phyloP scores from a whole-genome alignment of 2,888 invertebrate species.

The Kryphioiulus occultus region DNA sequence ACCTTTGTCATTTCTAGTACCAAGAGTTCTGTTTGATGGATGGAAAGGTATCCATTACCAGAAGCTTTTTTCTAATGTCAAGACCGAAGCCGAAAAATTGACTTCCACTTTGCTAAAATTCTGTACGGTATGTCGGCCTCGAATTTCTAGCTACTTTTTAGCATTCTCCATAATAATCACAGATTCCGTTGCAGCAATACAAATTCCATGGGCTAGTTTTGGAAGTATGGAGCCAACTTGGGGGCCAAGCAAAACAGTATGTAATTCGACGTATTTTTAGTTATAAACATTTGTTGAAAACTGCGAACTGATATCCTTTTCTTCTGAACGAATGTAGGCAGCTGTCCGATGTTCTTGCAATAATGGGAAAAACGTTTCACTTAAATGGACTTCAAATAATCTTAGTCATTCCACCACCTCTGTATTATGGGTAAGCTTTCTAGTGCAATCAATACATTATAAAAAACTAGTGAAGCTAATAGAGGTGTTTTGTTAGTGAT shows the following conservation, averaged over 20 bases:
- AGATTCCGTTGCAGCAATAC: conserved; percentile 61
- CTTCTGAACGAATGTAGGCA: conserved; percentile 58
- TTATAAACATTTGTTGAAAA: background rate
- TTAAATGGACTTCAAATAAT: conserved; percentile 63
- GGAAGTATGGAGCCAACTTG: conserved; percentile 88
- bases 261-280: background rate
- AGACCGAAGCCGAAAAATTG: conserved; percentile 71
- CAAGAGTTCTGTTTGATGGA: conserved; percentile 86
- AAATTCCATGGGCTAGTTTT: conserved; percentile 89
- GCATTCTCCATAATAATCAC: background rate
- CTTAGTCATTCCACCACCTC: conserved; percentile 80
- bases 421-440: conserved; percentile 57
- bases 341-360: conserved; percentile 60
- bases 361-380: conserved; percentile 56
- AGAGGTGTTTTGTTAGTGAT: conserved; percentile 56
- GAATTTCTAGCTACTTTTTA: background rate
- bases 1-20: conserved; percentile 70
- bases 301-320: background rate
- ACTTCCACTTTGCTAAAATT: conserved; percentile 73
- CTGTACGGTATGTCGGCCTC: conserved; percentile 61
- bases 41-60: conserved; percentile 81
- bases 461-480: background rate
- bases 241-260: conserved; percentile 68
- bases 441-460: background rate
- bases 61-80: conserved; percentile 73